Conservation (phyloP, 2,888 invertebrate genomes). For the Heteromyza rotundicornis region DNA sequence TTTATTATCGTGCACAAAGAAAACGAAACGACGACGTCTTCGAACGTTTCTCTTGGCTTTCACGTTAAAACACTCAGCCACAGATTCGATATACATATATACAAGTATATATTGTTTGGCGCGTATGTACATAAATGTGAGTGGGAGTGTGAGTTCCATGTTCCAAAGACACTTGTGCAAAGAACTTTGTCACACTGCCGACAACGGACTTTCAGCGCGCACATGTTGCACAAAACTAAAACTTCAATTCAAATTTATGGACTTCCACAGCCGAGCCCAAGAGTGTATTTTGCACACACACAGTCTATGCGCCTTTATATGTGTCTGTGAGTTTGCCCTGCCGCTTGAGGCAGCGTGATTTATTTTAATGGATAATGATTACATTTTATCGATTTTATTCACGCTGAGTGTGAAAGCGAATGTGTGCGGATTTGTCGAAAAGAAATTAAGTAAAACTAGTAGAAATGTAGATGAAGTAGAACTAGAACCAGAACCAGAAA, state of each 20-base stretch:
- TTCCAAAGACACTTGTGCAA: conserved; percentile 30
- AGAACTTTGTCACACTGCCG: conserved; percentile 27
- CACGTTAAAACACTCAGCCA: conserved; percentile 52
- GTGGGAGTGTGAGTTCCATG: conserved; percentile 16
- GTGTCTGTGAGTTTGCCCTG: conserved; percentile 35
- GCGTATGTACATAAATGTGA: conserved; percentile 3
- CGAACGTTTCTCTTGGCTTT: conserved; percentile 37
- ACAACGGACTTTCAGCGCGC: conserved; percentile 30
- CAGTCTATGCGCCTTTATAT: conserved; percentile 2
- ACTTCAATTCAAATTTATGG: conserved; percentile 43
- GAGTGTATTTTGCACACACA: neutral
- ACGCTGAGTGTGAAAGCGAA: conserved; percentile 8
- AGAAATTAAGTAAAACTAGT: neutral
- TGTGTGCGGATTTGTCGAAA: neutral
- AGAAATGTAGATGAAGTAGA: neutral
- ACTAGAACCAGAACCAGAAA: no score
- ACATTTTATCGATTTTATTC: conserved; percentile 52
- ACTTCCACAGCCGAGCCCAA: conserved; percentile 39
- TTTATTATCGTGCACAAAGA: no score
- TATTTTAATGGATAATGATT: conserved; percentile 58
- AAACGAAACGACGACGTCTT: neutral
- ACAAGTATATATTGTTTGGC: conserved; percentile 20
- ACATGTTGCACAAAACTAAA: conserved; percentile 32
- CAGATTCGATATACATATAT: conserved; percentile 50
- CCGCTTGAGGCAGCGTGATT: conserved; percentile 42